Conservation (phyloP, 37 sponge, comb jelly and placozoan genomes). For the Halichondria panicea region DNA sequence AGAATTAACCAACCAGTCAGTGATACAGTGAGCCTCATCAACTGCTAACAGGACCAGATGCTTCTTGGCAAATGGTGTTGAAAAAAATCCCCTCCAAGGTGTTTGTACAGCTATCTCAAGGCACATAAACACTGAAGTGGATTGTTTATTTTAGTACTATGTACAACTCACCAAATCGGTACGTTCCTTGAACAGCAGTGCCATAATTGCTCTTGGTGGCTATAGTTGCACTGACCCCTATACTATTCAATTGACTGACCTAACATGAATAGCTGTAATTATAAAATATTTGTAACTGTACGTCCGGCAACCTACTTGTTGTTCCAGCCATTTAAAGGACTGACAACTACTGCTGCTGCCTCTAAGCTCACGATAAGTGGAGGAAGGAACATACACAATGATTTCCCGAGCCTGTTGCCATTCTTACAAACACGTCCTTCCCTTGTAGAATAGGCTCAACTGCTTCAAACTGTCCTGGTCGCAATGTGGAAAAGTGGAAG, state of each 20-base stretch:
- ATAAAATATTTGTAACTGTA: not conserved
- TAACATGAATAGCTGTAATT: not conserved
- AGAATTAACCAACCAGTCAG: slow-evolving; percentile 1
- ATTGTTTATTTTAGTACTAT: not conserved
- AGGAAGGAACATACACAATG: not conserved
- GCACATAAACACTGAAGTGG: slow-evolving; percentile 5
- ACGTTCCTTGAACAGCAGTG: not conserved
- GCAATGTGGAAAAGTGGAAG: not conserved
- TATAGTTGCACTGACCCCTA: not conserved
- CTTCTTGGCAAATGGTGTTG: not conserved
- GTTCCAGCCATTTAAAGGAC: slow-evolving; percentile 6
- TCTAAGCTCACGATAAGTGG: not conserved
- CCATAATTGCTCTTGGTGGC: not conserved
- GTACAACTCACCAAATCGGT: not conserved
- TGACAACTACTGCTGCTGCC: not conserved
- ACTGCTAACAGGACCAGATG: not conserved
- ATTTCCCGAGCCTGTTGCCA: slow-evolving; percentile 8
- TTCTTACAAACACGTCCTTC: not conserved
- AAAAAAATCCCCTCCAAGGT: slow-evolving; percentile 3
- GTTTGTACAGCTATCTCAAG: not conserved
- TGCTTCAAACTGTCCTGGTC: slow-evolving; percentile 5
- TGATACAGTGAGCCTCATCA: slow-evolving; percentile 29
- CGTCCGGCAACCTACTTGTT: not conserved
- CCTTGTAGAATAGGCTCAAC: slow-evolving; percentile 1
- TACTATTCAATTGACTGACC: not conserved